Conservation (phyloP, 2,888 invertebrate species). For the Carterocephalus palaemon region DNA sequence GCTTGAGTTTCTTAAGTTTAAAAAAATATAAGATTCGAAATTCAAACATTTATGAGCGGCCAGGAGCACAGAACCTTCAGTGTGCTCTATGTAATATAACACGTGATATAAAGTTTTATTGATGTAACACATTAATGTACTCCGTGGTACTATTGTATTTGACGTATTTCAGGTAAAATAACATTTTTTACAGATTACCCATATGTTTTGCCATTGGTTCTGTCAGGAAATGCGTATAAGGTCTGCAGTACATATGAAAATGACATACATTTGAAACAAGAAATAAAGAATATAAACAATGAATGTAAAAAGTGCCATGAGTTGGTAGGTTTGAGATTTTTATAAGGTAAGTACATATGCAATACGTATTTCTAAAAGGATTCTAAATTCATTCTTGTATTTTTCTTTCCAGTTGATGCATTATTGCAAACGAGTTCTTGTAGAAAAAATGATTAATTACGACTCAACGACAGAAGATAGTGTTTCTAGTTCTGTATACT, state of each 20-base stretch:
- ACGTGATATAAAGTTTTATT: no score
- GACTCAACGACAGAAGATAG: constrained; percentile 4
- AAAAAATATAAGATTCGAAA: no score
- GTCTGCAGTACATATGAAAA: constrained; percentile 44
- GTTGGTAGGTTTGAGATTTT: constrained; percentile 41
- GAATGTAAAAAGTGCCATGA: constrained; percentile 42
- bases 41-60: no score
- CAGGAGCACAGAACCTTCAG: no score
- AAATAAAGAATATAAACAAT: constrained; percentile 59
- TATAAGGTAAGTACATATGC: not conserved
- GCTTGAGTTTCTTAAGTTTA: no score
- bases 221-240: constrained; percentile 44
- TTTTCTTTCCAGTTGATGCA: constrained; percentile 51
- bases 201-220: constrained; percentile 54
- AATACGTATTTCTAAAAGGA: no score
- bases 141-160: no score
- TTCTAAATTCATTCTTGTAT: no score
- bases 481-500: not conserved
- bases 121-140: no score
- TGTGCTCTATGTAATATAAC: no score
- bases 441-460: constrained; percentile 51
- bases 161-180: not conserved
- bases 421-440: constrained; percentile 56
- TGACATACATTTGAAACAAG: constrained; percentile 49
- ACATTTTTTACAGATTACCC: constrained; percentile 45